Percentiles rank a stretch among this genome's conserved stretches.
These are phyloP conservation scores for Octodonta nipae DNA, from an alignment of 2,888 invertebrate genomes.

Conservation along the genomic window DNA sequence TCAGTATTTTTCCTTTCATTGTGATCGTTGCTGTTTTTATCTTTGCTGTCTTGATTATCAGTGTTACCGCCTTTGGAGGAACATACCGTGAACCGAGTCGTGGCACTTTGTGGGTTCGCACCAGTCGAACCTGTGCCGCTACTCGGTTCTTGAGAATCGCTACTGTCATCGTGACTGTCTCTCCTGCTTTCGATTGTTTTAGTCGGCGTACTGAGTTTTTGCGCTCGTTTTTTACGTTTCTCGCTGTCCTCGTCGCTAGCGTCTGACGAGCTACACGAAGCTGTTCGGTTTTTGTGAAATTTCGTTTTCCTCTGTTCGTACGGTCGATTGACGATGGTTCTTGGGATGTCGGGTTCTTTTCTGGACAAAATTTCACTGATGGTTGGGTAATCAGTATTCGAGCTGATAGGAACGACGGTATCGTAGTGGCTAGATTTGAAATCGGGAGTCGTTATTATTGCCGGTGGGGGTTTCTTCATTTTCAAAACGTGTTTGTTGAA, in stretches of 20 bases:
- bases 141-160: conserved; percentile 46
- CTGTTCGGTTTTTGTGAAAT: conserved; percentile 60
- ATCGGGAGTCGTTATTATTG: conserved; percentile 22
- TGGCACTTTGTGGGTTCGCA: background rate
- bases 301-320: conserved; percentile 52
- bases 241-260: conserved; percentile 82
- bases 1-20: conserved; percentile 28
- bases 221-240: conserved; percentile 65
- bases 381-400: conserved; percentile 14
- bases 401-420: conserved; percentile 39
- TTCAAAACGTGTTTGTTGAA: conserved; percentile 1
- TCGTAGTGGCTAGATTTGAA: conserved; percentile 27
- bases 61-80: background rate
- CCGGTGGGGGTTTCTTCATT: conserved; percentile 15
- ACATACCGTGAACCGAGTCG: background rate
- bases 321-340: no score
- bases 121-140: conserved; percentile 10
- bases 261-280: conserved; percentile 88
- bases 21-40: conserved; percentile 20
- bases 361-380: conserved; percentile 3
- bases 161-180: conserved; percentile 75
- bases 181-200: conserved; percentile 39
- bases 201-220: conserved; percentile 47
- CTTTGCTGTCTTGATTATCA: conserved; percentile 6
- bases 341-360: conserved; percentile 5